A percentile compares a stretch with the other conserved stretches of the same genome.
Evolutionary conservation across 2,888 invertebrate genomes (phyloP).

Genomic region (Callyntrura guangdongensis): DNA sequence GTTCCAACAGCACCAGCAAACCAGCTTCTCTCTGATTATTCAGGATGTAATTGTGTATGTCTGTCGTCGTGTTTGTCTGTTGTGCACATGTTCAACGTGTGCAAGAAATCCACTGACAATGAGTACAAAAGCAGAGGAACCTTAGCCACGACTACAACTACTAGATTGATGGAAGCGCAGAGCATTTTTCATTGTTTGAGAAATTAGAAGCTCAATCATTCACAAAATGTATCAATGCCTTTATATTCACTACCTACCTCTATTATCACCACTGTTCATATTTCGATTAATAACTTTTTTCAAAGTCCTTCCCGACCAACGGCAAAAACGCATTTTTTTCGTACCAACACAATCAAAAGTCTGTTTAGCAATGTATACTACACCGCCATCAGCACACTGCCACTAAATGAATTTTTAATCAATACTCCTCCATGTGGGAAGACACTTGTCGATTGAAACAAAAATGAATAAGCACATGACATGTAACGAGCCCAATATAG

Average conservation of each 20-base stretch:
- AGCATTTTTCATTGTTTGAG: neutral
- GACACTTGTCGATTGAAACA: no score
- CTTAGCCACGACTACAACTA: neutral
- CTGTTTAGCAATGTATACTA: no score
- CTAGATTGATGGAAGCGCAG: neutral
- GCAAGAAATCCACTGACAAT: neutral
- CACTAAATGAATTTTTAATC: no score
- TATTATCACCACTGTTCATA: neutral
- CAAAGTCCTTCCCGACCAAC: no score
- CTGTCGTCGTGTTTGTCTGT: neutral
- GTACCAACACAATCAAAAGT: no score
- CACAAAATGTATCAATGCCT: neutral
- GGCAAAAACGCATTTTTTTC: no score
- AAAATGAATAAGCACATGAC: no score
- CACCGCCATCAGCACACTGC: no score
- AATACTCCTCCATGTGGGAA: no score
- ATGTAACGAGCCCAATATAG: no score
- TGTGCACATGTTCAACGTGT: neutral
- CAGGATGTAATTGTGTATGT: slow-evolving; percentile 30
- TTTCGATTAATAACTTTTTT: no score
- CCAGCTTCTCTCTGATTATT: neutral
- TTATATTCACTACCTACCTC: neutral
- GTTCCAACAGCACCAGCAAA: neutral
- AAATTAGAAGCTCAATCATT: slow-evolving; percentile 7
- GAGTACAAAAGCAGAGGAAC: slow-evolving; percentile 26